phyloP scores from a whole-genome alignment of 2,113 vertebrate genomes.

The Uria aalge region DNA sequence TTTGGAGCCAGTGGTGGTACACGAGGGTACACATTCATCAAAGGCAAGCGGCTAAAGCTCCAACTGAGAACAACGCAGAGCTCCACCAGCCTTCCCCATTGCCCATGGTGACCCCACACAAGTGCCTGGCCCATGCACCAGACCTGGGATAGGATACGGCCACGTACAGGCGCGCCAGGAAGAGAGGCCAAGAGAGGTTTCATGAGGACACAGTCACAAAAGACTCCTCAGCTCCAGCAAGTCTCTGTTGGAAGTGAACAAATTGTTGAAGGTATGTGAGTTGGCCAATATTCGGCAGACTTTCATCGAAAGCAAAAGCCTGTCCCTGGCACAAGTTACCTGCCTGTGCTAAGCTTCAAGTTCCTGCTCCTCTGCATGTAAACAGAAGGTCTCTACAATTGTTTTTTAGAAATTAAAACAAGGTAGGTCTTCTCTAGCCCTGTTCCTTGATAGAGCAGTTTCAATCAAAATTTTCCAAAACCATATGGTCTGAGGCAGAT shows the following conservation, averaged over 20 bases:
- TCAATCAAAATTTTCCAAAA: neutral
- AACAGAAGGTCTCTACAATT: neutral
- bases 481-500: constrained; percentile 27
- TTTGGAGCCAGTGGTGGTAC: neutral
- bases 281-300: constrained; percentile 26
- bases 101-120: fast-evolving
- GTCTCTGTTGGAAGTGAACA: neutral
- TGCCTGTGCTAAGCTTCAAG: neutral
- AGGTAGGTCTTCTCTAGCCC: neutral
- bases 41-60: neutral
- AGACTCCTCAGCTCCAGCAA: neutral
- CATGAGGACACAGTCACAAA: neutral
- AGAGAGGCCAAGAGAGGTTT: constrained; percentile 12
- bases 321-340: constrained; percentile 22
- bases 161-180: neutral
- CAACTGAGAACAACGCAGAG: neutral
- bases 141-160: neutral
- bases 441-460: neutral
- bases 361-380: neutral
- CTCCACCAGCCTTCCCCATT: neutral
- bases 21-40: fast-evolving
- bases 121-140: neutral
- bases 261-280: neutral
- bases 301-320: constrained; percentile 61
- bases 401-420: constrained; percentile 1